These are phyloP conservation scores for Lepetodrilus schrolli DNA, from an alignment of 2,888 invertebrate species.

Conservation along the genomic window DNA sequence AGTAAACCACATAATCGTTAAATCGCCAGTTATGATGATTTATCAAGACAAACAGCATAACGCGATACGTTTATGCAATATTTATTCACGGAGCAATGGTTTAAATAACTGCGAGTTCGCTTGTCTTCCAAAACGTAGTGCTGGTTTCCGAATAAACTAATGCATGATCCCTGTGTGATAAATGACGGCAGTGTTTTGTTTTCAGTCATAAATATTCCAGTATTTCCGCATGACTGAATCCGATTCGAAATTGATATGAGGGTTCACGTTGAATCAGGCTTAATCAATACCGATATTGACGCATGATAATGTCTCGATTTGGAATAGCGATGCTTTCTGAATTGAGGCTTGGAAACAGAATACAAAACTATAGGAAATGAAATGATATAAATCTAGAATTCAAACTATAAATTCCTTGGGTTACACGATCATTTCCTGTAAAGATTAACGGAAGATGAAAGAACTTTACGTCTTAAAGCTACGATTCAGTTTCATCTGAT, in stretches of 20 bases:
- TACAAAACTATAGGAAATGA: too few species aligned
- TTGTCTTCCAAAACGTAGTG: background rate
- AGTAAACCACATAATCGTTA: slow-evolving; percentile 25
- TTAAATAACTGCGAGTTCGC: background rate
- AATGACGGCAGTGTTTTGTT: background rate
- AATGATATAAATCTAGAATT: too few species aligned
- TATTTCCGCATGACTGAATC: background rate
- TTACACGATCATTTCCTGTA: too few species aligned
- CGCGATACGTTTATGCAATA: background rate
- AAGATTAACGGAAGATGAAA: too few species aligned
- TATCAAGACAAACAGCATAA: slow-evolving; percentile 6
- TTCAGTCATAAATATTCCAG: background rate
- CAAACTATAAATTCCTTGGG: too few species aligned
- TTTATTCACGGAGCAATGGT: background rate
- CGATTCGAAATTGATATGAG: slow-evolving; percentile 2
- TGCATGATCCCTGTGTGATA: background rate
- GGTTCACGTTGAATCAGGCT: too few species aligned
- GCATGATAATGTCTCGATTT: too few species aligned
- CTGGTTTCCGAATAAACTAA: background rate
- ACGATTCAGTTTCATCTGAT: too few species aligned
- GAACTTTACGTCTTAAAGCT: too few species aligned
- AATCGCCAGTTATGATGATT: slow-evolving; percentile 14
- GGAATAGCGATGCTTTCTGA: too few species aligned
- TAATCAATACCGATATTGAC: too few species aligned
- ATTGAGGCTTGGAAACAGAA: too few species aligned